Conservation (phyloP, 2,113 vertebrate genomes). For the Colossoma macropomum region DNA sequence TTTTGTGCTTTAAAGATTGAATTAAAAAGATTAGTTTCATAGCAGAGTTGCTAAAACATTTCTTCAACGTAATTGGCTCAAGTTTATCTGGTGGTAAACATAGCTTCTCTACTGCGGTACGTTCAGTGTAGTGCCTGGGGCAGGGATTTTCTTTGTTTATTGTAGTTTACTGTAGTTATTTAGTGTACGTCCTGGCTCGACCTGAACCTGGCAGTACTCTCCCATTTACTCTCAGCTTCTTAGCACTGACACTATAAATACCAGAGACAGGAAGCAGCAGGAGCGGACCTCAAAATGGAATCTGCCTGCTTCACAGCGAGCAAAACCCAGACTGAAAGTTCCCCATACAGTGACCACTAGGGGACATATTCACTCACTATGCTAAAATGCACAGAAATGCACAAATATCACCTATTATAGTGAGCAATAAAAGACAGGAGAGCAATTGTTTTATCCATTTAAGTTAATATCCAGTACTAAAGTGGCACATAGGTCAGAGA, state of each 20-base stretch:
- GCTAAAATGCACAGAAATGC: not conserved
- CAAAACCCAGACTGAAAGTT: not conserved
- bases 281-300: conserved; percentile 9
- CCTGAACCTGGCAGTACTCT: not conserved
- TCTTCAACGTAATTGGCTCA: too few species aligned
- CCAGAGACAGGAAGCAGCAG: conserved; percentile 26
- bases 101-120: too few species aligned
- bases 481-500: not conserved
- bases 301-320: not conserved
- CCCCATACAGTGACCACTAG: not conserved
- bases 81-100: too few species aligned
- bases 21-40: too few species aligned
- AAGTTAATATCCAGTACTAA: not conserved
- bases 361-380: not conserved
- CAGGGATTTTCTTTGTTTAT: not conserved
- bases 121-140: too few species aligned
- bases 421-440: not conserved
- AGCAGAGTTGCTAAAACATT: too few species aligned
- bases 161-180: not conserved
- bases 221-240: not conserved
- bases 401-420: not conserved
- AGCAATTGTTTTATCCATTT: not conserved
- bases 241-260: conserved; percentile 26
- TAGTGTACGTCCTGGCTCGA: not conserved
- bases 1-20: too few species aligned